phyloP scores from a whole-genome alignment of 2,888 invertebrate genomes.

The Ellobium chinense region DNA sequence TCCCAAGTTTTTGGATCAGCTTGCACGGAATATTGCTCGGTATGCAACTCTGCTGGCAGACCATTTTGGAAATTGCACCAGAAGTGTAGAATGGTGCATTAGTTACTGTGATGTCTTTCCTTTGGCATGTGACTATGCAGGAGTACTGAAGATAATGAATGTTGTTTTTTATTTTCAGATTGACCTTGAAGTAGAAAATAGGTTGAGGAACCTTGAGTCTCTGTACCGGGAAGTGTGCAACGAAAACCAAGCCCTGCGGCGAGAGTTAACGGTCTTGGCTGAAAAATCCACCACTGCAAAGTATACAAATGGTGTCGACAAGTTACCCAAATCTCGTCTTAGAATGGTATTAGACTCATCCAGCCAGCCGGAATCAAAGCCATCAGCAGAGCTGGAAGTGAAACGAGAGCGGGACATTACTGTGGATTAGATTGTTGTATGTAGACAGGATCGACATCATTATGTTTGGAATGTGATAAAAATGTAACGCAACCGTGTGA shows the following conservation, averaged over 20 bases:
- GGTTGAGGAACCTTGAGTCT: constrained; percentile 64
- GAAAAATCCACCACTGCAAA: constrained; percentile 30
- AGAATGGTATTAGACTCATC: constrained; percentile 7
- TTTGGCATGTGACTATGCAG: too few species aligned
- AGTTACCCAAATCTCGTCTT: background rate
- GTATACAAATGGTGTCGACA: constrained; percentile 18
- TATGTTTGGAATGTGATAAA: too few species aligned
- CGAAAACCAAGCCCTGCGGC: constrained; percentile 64
- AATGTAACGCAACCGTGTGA: background rate
- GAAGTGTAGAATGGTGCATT: too few species aligned
- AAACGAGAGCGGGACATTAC: constrained; percentile 36
- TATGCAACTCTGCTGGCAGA: too few species aligned
- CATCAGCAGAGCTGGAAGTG: background rate
- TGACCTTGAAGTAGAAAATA: constrained; percentile 60
- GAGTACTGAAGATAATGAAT: too few species aligned
- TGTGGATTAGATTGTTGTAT: constrained; percentile 35
- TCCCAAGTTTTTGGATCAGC: too few species aligned
- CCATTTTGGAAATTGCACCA: too few species aligned
- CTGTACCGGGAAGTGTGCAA: constrained; percentile 64
- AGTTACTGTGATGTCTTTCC: too few species aligned
- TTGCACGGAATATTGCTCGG: too few species aligned
- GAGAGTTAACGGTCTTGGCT: constrained; percentile 60
- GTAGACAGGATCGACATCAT: too few species aligned
- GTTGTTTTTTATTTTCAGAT: too few species aligned
- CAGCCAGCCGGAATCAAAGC: background rate